A percentile compares a stretch with the other conserved stretches of the same genome.
Conservation (phyloP, 2,888 invertebrate species). For the Slavum lentiscoides region DNA sequence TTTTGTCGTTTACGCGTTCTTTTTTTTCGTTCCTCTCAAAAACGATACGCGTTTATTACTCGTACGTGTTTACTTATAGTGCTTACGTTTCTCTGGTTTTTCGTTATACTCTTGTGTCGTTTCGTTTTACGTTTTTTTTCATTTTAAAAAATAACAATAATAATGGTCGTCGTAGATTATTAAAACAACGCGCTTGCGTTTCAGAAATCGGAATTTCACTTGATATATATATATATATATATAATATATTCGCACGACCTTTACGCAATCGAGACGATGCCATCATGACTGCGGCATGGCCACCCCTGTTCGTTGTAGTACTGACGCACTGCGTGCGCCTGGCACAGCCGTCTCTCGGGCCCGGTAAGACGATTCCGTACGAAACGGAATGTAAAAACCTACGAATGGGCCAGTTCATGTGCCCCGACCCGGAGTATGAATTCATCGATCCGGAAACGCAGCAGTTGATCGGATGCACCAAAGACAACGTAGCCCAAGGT, state of each 20-base stretch:
- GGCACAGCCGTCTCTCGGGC: not conserved
- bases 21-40: no score
- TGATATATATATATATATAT: no score
- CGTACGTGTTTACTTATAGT: no score
- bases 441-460: conserved; percentile 86
- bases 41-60: no score
- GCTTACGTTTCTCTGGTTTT: no score
- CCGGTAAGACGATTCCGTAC: not conserved
- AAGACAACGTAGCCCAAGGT: conserved; percentile 81
- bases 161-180: no score
- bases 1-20: no score
- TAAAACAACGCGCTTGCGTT: no score
- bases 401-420: conserved; percentile 78
- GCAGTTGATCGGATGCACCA: conserved; percentile 78
- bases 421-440: conserved; percentile 75
- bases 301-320: not conserved
- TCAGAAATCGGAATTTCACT: no score
- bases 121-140: no score
- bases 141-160: no score
- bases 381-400: conserved; percentile 70
- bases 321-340: conserved; percentile 2
- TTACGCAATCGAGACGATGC: not conserved
- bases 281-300: conserved; percentile 9
- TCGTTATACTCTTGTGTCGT: no score
- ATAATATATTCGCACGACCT: not conserved